Evolutionary conservation across 2,797 vertebrate genomes (phyloP).

Genomic region (Micropoecilia bifurca): DNA sequence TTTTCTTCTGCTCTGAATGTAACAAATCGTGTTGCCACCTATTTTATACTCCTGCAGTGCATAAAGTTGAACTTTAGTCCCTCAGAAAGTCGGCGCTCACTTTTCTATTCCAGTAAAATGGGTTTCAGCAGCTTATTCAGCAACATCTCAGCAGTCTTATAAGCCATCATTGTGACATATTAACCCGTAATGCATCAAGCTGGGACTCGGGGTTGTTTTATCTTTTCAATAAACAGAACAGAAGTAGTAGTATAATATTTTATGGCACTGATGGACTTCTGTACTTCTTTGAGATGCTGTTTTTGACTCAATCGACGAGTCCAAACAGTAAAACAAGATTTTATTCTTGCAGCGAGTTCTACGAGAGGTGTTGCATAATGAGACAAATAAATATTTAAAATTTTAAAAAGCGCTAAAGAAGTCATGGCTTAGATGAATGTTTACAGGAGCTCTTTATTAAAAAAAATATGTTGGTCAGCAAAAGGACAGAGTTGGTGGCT

Average conservation of each 20-base stretch:
- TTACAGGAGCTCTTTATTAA: neutral
- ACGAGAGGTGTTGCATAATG: neutral
- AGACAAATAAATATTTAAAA: neutral
- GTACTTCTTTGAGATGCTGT: neutral
- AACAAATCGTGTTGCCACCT: neutral
- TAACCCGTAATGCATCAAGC: neutral
- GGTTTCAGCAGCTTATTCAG: conserved; percentile 63
- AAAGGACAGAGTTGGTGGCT: neutral
- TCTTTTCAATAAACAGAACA: conserved; percentile 7
- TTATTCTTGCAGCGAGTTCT: neutral
- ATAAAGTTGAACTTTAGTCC: conserved; percentile 30
- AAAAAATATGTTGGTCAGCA: neutral
- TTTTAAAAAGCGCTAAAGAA: neutral
- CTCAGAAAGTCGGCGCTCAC: conserved; percentile 16
- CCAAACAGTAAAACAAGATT: neutral
- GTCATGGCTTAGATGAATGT: neutral
- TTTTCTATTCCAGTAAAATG: conserved; percentile 37
- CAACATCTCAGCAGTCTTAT: conserved; percentile 21
- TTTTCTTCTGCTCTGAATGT: neutral
- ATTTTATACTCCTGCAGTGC: neutral
- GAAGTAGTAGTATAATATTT: neutral
- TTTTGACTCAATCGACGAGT: neutral
- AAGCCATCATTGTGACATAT: conserved; percentile 11
- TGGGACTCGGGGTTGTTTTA: neutral
- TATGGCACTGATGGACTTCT: conserved; percentile 1